Conservation (phyloP, 2,113 vertebrate species). For the Scytalopus superciliaris region DNA sequence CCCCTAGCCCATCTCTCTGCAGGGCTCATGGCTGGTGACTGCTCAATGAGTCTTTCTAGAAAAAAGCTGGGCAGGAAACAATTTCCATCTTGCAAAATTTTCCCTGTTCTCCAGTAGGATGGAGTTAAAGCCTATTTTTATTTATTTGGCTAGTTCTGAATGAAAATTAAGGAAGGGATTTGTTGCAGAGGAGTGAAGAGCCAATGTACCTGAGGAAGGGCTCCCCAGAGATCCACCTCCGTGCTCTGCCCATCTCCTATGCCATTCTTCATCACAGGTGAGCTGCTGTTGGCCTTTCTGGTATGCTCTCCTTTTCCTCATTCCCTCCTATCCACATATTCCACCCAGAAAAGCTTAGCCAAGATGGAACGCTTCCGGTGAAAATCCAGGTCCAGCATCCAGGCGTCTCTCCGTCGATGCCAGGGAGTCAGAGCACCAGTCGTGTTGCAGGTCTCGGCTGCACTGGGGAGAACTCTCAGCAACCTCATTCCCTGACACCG, state of each 20-base stretch:
- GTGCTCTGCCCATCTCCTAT: neutral
- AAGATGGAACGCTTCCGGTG: neutral
- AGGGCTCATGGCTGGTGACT: neutral
- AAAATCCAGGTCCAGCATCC: neutral
- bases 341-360: neutral
- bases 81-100: fast-evolving
- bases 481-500: slow-evolving; percentile 43
- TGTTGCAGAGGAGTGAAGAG: neutral
- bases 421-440: neutral
- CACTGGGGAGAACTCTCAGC: neutral
- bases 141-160: neutral
- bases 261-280: neutral
- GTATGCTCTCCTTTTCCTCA: neutral
- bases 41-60: neutral
- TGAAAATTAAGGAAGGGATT: neutral
- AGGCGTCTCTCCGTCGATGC: fast-evolving
- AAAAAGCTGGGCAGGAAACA: neutral
- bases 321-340: neutral
- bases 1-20: neutral
- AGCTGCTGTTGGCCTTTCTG: neutral
- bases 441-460: neutral
- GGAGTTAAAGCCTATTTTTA: neutral
- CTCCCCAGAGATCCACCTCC: neutral
- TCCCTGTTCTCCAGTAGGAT: neutral
- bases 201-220: neutral